phyloP scores from a whole-genome alignment of 2,113 vertebrate species.

The Vicugna pacos region DNA sequence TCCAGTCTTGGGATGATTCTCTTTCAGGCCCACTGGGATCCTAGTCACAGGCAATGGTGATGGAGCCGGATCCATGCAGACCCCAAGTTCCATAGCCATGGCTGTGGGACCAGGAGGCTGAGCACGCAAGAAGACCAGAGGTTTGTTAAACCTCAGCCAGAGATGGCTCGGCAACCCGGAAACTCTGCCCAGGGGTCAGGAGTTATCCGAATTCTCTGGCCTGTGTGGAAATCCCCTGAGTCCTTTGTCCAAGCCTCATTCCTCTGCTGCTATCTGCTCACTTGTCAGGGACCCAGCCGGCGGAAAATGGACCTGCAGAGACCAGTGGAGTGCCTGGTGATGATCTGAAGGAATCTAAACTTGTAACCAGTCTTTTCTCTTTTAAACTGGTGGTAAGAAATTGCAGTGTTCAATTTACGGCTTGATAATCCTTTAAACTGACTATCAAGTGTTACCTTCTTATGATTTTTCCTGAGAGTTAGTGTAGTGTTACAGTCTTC shows the following conservation, averaged over 20 bases:
- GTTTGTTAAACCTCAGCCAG: not conserved
- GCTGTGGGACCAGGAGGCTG: not conserved
- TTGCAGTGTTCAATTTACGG: not conserved
- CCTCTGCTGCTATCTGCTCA: not conserved
- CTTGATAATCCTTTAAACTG: not conserved
- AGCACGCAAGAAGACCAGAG: fast-evolving
- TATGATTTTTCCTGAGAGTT: not conserved
- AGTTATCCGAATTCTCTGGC: not conserved
- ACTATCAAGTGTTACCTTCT: not conserved
- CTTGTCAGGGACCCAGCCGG: not conserved
- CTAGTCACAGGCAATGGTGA: not conserved
- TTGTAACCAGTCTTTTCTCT: not conserved
- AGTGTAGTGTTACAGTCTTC: not conserved
- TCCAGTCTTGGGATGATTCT: not conserved
- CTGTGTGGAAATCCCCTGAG: not conserved
- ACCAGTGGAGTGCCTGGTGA: fast-evolving
- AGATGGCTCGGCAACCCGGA: not conserved
- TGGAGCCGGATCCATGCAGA: not conserved
- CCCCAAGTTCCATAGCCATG: not conserved
- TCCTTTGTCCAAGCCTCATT: not conserved
- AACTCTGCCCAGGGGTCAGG: not conserved
- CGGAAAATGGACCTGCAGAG: not conserved
- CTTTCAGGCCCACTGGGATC: not conserved
- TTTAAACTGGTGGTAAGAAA: not conserved
- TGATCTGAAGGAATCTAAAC: not conserved